Evolutionary conservation across 1,140 invertebrate genomes (phyloP).

Genomic region (Heliconius melpomene): DNA sequence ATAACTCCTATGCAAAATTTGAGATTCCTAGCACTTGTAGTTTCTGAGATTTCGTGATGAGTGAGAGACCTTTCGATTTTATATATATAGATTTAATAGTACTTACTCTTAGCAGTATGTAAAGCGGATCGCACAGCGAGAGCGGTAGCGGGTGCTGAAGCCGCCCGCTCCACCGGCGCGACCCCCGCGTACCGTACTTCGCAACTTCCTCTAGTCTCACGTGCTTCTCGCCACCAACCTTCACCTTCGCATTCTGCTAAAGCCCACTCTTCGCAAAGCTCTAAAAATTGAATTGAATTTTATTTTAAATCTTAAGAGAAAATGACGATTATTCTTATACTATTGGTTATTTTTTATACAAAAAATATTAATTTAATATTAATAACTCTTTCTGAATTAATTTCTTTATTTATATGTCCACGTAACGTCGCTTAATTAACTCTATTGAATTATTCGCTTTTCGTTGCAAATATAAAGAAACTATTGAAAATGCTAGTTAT

Average conservation of each 20-base stretch:
- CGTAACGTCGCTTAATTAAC: neutral
- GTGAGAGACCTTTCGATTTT: no score
- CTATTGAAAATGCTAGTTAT: neutral
- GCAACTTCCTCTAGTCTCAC: slow-evolving; percentile 46
- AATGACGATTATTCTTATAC: no score
- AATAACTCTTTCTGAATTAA: no score
- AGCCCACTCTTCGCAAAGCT: slow-evolving; percentile 89
- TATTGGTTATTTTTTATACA: no score
- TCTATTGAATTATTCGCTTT: no score
- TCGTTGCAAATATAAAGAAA: neutral
- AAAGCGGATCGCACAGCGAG: slow-evolving; percentile 82
- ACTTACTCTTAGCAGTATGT: slow-evolving; percentile 80
- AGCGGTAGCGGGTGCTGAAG: slow-evolving; percentile 79
- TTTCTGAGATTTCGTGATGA: no score
- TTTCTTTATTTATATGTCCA: no score
- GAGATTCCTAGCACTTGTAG: no score
- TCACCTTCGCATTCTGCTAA: slow-evolving; percentile 84
- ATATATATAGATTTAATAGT: no score
- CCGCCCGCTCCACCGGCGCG: slow-evolving; percentile 80
- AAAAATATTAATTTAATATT: no score
- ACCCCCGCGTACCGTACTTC: slow-evolving; percentile 83
- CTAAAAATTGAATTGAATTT: slow-evolving; percentile 77
- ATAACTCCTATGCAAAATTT: no score
- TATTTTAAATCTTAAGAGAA: no score
- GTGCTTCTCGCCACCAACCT: slow-evolving; percentile 75